Base-by-base conservation (phyloP, 2,797 vertebrate species). In the Propithecus perrieri region DNA sequence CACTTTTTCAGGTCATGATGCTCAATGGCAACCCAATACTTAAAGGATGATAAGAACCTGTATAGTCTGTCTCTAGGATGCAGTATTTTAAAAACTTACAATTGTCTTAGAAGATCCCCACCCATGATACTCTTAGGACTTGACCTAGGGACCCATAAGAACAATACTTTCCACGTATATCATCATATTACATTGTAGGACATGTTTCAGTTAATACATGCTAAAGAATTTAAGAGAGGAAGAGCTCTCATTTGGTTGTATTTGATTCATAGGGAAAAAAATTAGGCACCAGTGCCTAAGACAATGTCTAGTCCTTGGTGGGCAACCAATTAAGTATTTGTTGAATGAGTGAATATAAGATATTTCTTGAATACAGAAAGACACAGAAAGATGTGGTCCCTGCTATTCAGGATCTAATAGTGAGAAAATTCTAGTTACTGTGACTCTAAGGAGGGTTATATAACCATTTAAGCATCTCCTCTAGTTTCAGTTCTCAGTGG, bases 191-290 rank as follows among this genome's bases (percentile, higher is more conserved):
- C 22, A 38, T n/a, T 74, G 9, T 48, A 38, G 15, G 53, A 63
- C 41, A 81, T 20, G 55, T 85, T 91, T 93, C 61, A 72, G 65
- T 87, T 76, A 48, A 80, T 69, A 57, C n/a, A 28, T 53, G 80
- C 24, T 63, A 24, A 92, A 50, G 78, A 53, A 43, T 85, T 86
- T 75, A 50, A 78, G 76, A 75, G 53, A 74, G 26, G 10, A 7
- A 72, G 28, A 81, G 1, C 17, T 13, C 71, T 65, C 35, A 33
- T 76, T 78, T 91, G 12, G 13, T 48, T 94, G 1, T 84, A 78
- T 92, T 35, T 41, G 48, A 57, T 85, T 95, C 55, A 92, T 33
- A 84, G 76, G 35, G 86, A 85, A 94, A 55, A 43, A 79, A 46
- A 18, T 53, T 79, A 79, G n/a, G n/a, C 22, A 26, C 35, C 26